A percentile compares a stretch with the other conserved stretches of the same genome.
Conservation (phyloP, 2,797 vertebrate genomes). For the Gorsachius magnificus region DNA sequence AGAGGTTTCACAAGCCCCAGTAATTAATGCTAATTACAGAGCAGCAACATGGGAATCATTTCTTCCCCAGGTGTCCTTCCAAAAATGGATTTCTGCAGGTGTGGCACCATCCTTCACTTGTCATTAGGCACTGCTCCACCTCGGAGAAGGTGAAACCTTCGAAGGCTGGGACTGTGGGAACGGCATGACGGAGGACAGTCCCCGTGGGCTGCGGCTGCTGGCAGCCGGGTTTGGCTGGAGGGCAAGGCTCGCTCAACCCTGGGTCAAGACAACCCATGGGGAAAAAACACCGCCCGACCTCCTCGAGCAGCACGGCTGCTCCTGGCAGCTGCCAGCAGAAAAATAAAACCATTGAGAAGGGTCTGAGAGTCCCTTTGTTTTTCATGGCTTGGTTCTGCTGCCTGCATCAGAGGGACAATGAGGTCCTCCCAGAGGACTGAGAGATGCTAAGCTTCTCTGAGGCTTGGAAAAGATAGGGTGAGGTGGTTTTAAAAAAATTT, state of each 20-base stretch:
- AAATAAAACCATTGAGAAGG: background rate
- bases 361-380: background rate
- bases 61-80: slow-evolving; percentile 65
- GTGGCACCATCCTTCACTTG: slow-evolving; percentile 36
- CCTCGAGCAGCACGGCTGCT: background rate
- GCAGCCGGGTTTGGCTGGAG: background rate
- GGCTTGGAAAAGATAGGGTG: background rate
- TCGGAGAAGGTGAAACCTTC: slow-evolving; percentile 40
- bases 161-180: slow-evolving; percentile 54
- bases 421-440: background rate
- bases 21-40: slow-evolving; percentile 72
- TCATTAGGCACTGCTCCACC: slow-evolving; percentile 30
- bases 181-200: rapidly evolving
- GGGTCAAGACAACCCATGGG: background rate
- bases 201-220: background rate
- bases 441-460: background rate
- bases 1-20: slow-evolving; percentile 59
- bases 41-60: slow-evolving; percentile 59
- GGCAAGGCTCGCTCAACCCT: background rate
- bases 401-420: background rate
- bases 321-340: background rate
- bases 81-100: slow-evolving; percentile 60
- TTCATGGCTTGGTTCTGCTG: background rate
- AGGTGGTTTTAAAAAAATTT: background rate
- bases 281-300: background rate